Conservation (phyloP, 2,888 invertebrate genomes). For the Oegoconia quadripuncta region DNA sequence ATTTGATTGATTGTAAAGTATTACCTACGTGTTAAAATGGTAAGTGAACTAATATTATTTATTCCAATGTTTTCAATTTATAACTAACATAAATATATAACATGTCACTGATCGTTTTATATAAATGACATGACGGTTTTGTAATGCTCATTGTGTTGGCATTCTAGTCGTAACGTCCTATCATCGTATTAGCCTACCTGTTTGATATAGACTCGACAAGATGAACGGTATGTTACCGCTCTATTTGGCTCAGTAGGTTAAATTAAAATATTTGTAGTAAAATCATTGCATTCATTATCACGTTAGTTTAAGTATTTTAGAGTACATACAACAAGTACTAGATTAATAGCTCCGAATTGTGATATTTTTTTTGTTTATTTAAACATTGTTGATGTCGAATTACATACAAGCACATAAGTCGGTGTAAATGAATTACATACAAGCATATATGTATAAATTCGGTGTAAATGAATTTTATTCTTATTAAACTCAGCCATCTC, state of each 20-base stretch:
- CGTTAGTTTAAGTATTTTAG: slow-evolving; percentile 35
- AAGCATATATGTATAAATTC: not conserved
- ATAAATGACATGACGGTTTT: not conserved
- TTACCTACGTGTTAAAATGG: slow-evolving; percentile 16
- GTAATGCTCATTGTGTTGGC: slow-evolving; percentile 31
- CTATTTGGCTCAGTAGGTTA: slow-evolving; percentile 51
- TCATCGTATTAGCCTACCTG: slow-evolving; percentile 21
- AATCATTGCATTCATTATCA: slow-evolving; percentile 39
- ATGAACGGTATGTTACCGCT: not conserved
- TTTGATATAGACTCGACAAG: slow-evolving; percentile 1
- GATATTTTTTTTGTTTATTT: slow-evolving; percentile 49
- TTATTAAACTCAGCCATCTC: slow-evolving; percentile 17
- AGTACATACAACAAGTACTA: slow-evolving; percentile 45
- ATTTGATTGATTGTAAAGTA: slow-evolving; percentile 12
- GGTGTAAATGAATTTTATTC: not conserved
- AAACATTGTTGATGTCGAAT: not conserved
- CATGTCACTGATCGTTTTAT: not conserved
- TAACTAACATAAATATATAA: not conserved
- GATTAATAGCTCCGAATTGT: slow-evolving; percentile 54
- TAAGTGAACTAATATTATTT: slow-evolving; percentile 5
- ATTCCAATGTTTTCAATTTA: not conserved
- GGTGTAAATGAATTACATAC: not conserved
- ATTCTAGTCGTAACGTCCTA: slow-evolving; percentile 54
- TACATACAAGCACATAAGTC: too few species aligned
- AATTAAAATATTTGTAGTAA: slow-evolving; percentile 32